Evolutionary conservation across 92 coral and sea anemone genomes (phyloP), one percentile per base, ranked within the genome.

Genomic region (Nematostella vectensis): DNA sequence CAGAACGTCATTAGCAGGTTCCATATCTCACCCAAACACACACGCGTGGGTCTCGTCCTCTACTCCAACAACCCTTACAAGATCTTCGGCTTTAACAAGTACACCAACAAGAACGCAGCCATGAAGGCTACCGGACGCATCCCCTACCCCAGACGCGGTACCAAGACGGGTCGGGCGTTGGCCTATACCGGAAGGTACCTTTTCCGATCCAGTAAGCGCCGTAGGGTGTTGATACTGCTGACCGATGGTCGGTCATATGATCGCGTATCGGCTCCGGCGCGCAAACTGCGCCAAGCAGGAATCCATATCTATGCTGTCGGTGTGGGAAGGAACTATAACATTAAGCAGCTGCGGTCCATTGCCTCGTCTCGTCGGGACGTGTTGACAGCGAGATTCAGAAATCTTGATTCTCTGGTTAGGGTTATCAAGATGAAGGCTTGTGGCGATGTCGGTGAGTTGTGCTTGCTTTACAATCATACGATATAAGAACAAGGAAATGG

Each of bases 201-300:
- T 6, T 81, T 2, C 23, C 42, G 51, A 29, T 17, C 87, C 9
- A 40, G 59, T 12, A 70, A 79, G 1, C 71, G 79, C 10, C 68
- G 79, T 47, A 65, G 67, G 39, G 71, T 78, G 11, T 65, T 85
- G 55, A 54, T 91, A 57, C 74, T 75, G 0, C 75, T 85, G 88
- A 85, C 94, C 3, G 88, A 85, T 59, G 94, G 94, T 2, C 67
- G 54, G 25, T 79, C 94, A 11, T 73, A 70, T 43, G 94, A 85
- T 61, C 31, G 26, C 16, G 88, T 85, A 3, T n/a, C 2, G 0
- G 38, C 39, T 17, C 56, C 83, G 2, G 74, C 88, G 25, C 71
- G 63, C 26, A 51, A 31, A 16, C 67, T 85, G 22, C 78, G 82
- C 45, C 65, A 57, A 23, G 40, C 50, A 1, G 88, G 88, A 43